Base-by-base conservation (phyloP, 2,797 vertebrate species). In the Pachyuromys duprasi region DNA sequence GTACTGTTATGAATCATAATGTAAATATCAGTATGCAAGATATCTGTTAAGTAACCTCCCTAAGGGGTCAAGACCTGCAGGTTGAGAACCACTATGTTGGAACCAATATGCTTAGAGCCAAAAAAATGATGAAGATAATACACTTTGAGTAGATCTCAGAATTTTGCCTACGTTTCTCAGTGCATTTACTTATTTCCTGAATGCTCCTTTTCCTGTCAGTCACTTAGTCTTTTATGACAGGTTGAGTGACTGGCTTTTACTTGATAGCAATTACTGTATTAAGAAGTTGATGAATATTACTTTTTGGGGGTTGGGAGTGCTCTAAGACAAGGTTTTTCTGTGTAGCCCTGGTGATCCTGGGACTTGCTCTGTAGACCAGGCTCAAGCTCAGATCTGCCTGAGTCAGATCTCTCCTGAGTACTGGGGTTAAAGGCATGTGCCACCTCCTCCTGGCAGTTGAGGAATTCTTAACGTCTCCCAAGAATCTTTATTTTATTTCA, bases 81-180 rank as follows among this genome's bases (percentile, higher is more conserved):
- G 28, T 84, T 67, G 82, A 67, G 31, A 67, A 20, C 42, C 28
- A 49, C 39, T 33, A 45, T 67, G 42, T 84, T 83, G 87, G 76
- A 93, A 95, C 74, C 74, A 79, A 67, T 88, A 33, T 33, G 5
- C 84, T 81, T 90, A 92, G 42, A 95, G 42, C 79, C 89, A 81
- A 94, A 89, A 22, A 63, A 93, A 88, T 69, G n/a, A 75, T 90
- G 33, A 49, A 90, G 31, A 62, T 93, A 79, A 80, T 90, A 60
- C 2, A 39, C 5, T 89, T 97, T 80, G 2, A 84, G 2, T 92
- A 82, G 63, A 74, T 90, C 5, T 92, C 79, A 91, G 3, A 57
- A 75, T 89, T 90, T 94, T 96, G 45, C 36, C 33, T 39, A 83
- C 28, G 76, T 90, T 96, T 57, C 36, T 18, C 89, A 42, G 4